Evolutionary conservation across 2,888 invertebrate species (phyloP), one percentile per base, ranked within the genome.

Genomic region (Melolontha melolontha): DNA sequence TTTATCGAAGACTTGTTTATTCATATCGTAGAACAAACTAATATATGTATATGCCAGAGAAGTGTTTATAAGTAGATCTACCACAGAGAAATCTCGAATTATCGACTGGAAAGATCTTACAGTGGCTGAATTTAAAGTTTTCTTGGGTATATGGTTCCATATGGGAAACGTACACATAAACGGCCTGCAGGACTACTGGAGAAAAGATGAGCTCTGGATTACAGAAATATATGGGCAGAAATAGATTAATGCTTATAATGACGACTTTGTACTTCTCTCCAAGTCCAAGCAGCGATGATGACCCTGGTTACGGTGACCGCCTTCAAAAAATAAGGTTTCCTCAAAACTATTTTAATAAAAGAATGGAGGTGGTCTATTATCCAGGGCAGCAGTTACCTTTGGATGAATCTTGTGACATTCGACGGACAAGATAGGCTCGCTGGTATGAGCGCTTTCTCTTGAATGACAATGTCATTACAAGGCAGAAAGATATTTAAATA

Each of bases 111-210:
- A 75, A 72, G 72, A 75, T 57, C 59, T 80, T 42, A 75, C 75
- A 39, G 34, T 42, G 11, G 65, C 10, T 1, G 74, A 80, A 72
- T n/a, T 69, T 81, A n/a, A 66, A 72, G 76, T 72, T 68, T 81
- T 82, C 75, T 49, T 82, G 2, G 81, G 81, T 34, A 68, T 82
- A n/a, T 64, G 82, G 11, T 75, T 81, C 57, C 79, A 81, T 16
- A 55, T 55, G 55, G 55, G 55, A 51, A 51, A 51, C 27, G 10
- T 27, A 51, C 22, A 22, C 22, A 7, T 27, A 22, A 27, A 51
- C 22, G 22, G 50, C 50, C 29, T 51, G 0, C 50, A 51, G 29
- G 27, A 51, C 29, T 51, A 51, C 22, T 51, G 22, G 27, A 51
- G 22, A 6, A 4, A 29, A 29, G 29, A 29, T 29, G 29, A 29